Base-by-base conservation (phyloP, 2,797 vertebrate species). In the Sebastolobus alascanus region DNA sequence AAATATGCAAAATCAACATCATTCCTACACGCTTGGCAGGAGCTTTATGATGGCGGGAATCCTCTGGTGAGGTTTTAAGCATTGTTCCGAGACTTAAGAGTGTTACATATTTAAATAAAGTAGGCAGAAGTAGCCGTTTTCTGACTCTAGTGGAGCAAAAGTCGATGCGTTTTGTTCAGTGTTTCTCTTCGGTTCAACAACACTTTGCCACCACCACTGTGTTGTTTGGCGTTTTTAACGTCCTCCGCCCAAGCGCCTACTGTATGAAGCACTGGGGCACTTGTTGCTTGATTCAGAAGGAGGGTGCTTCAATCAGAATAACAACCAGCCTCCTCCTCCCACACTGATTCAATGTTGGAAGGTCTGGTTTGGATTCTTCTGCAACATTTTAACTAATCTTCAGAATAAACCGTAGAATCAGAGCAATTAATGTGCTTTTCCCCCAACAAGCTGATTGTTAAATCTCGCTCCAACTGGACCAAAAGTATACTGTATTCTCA, bases 291-390 rank as follows among this genome's bases (percentile, higher is more conserved):
- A 83, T 77, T 82, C 50, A 74, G 82, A 88, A 66, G 27, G 63
- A 82, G 81, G 35, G 81, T 84, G 80, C 85, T 87, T 90, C 81
- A 84, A 50, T 78, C 70, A 85, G 83, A 89, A 89, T 74, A 79
- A 75, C 66, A 80, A 75, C 37, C 75, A 71, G 52, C 81, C 82
- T 89, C 76, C 63, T 90, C 75, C 84, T 73, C 84, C 75, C 72
- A 86, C 82, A 77, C 38, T 55, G 38, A 84, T 79, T 77, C 75
- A 77, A 76, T 64, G 72, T 38, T 56, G 33, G 18, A 69, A 64
- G 66, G 72, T 73, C 64, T 37, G 13, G 31, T 67, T 73, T 7
- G 27, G 13, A 59, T 59, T 77, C 18, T 64, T 68, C 8, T 22
- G 13, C 16, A 40, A 8, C n/a, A 67, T 77, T 79, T 73, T 29